Base-by-base conservation (phyloP, 2,797 vertebrate species). In the Cetoscarus ocellatus region DNA sequence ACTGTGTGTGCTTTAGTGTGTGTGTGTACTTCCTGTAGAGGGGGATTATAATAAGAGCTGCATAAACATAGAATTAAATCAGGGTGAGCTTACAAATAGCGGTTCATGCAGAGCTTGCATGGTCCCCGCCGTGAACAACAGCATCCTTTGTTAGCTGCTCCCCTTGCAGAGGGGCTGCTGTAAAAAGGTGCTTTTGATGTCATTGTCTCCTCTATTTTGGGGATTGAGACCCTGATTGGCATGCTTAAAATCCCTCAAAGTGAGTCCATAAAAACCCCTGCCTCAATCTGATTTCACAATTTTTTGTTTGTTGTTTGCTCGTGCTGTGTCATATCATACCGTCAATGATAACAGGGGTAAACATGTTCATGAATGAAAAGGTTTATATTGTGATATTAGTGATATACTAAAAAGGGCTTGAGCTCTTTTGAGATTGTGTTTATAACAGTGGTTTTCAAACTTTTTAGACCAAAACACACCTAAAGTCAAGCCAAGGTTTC, bases 111-210 rank as follows among this genome's bases (percentile, higher is more conserved):
- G 68, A 52, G 61, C 59, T 83, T 67, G 70, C 75, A 15, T 62
- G 74, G 72, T 69, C 55, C 71, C 64, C 9, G 13, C 69, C 11
- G 44, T 51, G 85, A 87, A 91, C 88, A 88, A 82, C 84, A 75
- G 81, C 77, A 63, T 83, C 67, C 89, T 88, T 93, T 93, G 91
- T 93, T 74, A 50, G 71, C 47, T 27, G 77, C 14, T 76, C 60
- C 40, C 43, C 1, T 7, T 67, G 63, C 75, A 53, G 75, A 57
- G 39, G 11, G 56, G 42, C 75, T 79, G 63, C 71, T 80, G 75
- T 82, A 65, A 74, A 83, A 72, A 80, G 50, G 59, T 15, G 60
- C 64, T 43, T 80, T 87, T 82, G 69, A 82, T 82, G 53, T 78
- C 73, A 58, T 69, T 86, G 84, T 91, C 74, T 79, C 60, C 35